A percentile compares a stretch with the other conserved stretches of the same genome.
phyloP scores from a whole-genome alignment of 2,113 vertebrate genomes.

The Vulpes vulpes region DNA sequence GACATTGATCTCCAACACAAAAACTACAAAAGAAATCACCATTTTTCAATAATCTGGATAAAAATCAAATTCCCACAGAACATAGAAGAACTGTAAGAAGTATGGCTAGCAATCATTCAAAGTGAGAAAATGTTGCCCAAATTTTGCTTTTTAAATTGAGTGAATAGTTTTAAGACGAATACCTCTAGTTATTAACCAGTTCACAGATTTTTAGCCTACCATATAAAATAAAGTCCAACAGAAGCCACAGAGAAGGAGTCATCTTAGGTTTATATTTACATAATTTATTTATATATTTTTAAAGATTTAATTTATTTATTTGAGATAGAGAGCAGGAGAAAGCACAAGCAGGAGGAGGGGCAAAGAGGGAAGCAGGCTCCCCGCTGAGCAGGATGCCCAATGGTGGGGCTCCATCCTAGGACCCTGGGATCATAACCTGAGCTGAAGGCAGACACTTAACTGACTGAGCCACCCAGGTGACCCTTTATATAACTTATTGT shows the following conservation, averaged over 20 bases:
- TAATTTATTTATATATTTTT: not conserved
- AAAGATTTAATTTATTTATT: too few relatives aligned
- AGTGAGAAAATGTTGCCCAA: not conserved
- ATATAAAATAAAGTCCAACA: not conserved
- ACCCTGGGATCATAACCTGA: too few relatives aligned
- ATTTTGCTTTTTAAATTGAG: conserved; percentile 5
- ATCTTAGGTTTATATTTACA: not conserved
- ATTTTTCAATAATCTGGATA: not conserved
- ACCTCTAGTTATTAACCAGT: not conserved
- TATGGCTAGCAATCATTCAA: not conserved
- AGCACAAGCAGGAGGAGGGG: too few relatives aligned
- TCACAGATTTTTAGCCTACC: not conserved
- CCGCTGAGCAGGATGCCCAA: too few relatives aligned
- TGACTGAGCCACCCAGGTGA: too few relatives aligned
- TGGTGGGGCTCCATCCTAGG: too few relatives aligned
- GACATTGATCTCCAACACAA: not conserved
- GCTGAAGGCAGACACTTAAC: too few relatives aligned
- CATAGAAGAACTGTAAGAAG: not conserved
- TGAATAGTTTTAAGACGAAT: not conserved
- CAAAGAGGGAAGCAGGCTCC: too few relatives aligned
- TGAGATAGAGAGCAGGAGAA: too few relatives aligned
- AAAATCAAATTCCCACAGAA: not conserved
- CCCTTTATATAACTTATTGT: not conserved
- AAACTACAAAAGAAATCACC: not conserved
- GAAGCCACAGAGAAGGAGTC: not conserved